Evolutionary conservation across 2,797 vertebrate species (phyloP), one percentile per base, ranked within the genome.

Genomic region (Streptopelia turtur): DNA sequence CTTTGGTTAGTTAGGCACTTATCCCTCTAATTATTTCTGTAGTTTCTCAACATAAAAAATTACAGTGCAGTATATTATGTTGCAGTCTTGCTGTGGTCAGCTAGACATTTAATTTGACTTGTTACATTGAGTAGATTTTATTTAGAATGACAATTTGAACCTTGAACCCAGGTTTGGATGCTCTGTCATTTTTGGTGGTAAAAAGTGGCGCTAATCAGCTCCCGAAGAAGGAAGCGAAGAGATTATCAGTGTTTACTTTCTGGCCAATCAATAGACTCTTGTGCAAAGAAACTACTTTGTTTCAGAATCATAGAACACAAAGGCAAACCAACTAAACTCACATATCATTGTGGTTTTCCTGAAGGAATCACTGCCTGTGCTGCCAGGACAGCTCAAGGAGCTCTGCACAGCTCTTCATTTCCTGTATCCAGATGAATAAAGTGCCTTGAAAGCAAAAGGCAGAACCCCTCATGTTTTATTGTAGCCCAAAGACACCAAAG

Each of bases 81-180:
- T 74, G 43, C 90, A 93, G 43, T 71, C 90, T 95, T 96, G 91
- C 96, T 97, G 33, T 77, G 89, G 61, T 97, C 98, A 98, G 95
- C 97, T 97, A 96, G 93, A 85, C 75, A 37, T 95, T 97, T 98
- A 92, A 97, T 97, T 98, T 96, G 94, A 97, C 87, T 28, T 53
- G 56, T 85, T 97, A 24, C 55, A 70, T 72, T 57, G 23, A 57
- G 27, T 14, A 52, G 13, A 61, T 65, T 90, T 89, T 80, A 37
- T 87, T 95, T 96, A 56, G 28, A 70, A 45, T 81, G 45, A 61
- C 25, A 30, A 3, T 75, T 50, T 90, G 87, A 64, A 47, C 66
- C 57, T 79, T 66, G 43, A 39, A 57, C 60, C 0, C 2, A 30
- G 50, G 18, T 83, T 64, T 61, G 35, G 35, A 22, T 61, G 23